Evolutionary conservation across 2,797 vertebrate genomes (phyloP), one percentile per base, ranked within the genome.

Genomic region (Nannoperca australis): DNA sequence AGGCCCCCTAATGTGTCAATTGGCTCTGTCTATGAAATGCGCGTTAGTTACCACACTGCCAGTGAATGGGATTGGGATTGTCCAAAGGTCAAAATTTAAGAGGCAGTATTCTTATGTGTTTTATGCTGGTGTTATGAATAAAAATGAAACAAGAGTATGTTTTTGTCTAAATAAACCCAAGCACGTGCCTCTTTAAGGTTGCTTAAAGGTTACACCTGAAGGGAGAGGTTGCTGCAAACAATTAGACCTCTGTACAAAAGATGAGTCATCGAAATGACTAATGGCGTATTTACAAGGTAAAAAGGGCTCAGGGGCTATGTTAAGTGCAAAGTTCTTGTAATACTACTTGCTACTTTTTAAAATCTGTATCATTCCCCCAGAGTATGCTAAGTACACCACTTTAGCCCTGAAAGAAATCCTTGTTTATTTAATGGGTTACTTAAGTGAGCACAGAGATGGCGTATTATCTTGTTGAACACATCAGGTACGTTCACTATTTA

Each of bases 251-350:
- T 65, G 56, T 50, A 45, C 73, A 65, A 55, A 45, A 63, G 49
- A 65, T 83, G 70, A 81, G 36, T 88, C 83, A 86, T 86, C 76
- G 78, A 61, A 83, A 85, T 79, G 69, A 86, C 76, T 84, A 81
- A 92, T 81, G 76, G 85, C 55, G 59, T 70, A 63, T 85, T 81
- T 54, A 69, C 70, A 62, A 70, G 36, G 59, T 38, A 70, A 58
- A 74, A 65, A 2, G 72, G 67, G 55, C 83, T 89, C 68, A 36
- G 66, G 86, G 83, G 85, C 49, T 54, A 73, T 38, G 81, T 66
- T 88, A 85, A 88, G 87, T 90, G 89, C 87, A 85, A 71, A 40
- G 53, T 59, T 87, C 64, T 83, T 64, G 70, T 76, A 70, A 79
- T 78, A 71, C 78, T 70, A 60, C 73, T 64, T 61, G 12, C 2